Percentiles rank a stretch among this genome's conserved stretches.
Conservation (phyloP, 1,140 invertebrate genomes). For the Drosophila simulans region DNA sequence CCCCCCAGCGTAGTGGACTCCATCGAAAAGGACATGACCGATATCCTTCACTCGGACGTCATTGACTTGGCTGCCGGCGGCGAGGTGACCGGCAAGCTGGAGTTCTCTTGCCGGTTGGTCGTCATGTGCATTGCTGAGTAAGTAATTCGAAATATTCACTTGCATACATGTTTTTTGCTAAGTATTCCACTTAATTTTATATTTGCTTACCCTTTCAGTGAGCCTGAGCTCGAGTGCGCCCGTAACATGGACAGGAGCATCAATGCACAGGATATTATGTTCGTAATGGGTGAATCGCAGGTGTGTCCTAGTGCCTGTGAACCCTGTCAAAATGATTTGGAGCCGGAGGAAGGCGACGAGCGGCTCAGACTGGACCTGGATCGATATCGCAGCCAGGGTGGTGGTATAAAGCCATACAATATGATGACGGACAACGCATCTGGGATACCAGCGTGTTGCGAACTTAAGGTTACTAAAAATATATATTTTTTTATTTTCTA, state of each 20-base stretch:
- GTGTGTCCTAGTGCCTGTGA: slow-evolving; percentile 32
- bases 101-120: slow-evolving; percentile 41
- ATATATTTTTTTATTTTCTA: too few species aligned
- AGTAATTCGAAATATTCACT: background rate
- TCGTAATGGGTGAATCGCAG: slow-evolving; percentile 55
- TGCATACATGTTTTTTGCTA: background rate
- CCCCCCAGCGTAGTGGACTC: slow-evolving; percentile 22
- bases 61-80: background rate
- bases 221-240: background rate
- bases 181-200: background rate
- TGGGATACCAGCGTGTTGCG: slow-evolving; percentile 38
- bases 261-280: slow-evolving; percentile 57
- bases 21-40: slow-evolving; percentile 37
- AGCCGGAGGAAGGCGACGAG: slow-evolving; percentile 31
- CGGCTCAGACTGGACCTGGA: slow-evolving; percentile 39
- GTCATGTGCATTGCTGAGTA: slow-evolving; percentile 42
- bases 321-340: slow-evolving; percentile 25
- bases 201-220: background rate
- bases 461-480: slow-evolving; percentile 36
- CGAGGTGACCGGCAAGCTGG: slow-evolving; percentile 26
- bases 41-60: slow-evolving; percentile 39
- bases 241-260: slow-evolving; percentile 49
- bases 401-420: slow-evolving; percentile 8
- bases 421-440: slow-evolving; percentile 11
- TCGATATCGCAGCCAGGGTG: slow-evolving; percentile 37